Conservation (phyloP, 2,113 vertebrate genomes). For the Guaruba guarouba region DNA sequence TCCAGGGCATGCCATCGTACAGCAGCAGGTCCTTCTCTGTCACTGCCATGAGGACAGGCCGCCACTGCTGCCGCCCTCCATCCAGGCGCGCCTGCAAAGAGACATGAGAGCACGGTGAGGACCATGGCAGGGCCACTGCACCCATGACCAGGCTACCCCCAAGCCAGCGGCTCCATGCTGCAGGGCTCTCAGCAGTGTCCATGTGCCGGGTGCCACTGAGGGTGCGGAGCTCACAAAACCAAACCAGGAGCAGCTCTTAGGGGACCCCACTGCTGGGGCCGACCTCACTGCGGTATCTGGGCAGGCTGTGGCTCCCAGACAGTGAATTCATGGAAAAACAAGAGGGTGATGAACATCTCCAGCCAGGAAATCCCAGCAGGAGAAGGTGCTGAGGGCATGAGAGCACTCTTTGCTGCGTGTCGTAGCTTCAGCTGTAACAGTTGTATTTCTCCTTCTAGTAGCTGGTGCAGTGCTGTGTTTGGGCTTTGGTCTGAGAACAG, state of each 20-base stretch:
- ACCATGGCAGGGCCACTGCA: background rate
- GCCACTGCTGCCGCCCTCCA: slow-evolving; percentile 86
- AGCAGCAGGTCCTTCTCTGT: slow-evolving; percentile 95
- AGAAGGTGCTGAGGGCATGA: fast-evolving
- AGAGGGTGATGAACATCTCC: background rate
- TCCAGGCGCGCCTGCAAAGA: slow-evolving; percentile 82
- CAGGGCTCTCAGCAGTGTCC: fast-evolving
- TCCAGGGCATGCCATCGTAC: slow-evolving; percentile 92
- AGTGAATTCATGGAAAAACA: background rate
- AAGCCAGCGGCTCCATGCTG: fast-evolving
- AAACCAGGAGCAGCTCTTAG: background rate
- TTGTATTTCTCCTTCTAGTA: background rate
- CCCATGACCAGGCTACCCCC: fast-evolving
- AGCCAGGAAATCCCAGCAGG: background rate
- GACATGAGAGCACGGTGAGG: background rate
- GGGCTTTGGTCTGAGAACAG: background rate
- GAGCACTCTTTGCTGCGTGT: background rate
- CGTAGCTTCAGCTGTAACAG: background rate
- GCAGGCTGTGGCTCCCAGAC: background rate
- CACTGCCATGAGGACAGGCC: slow-evolving; percentile 87
- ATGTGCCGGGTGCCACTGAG: background rate
- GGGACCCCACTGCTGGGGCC: background rate
- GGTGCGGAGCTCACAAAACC: background rate
- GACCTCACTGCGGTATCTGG: background rate
- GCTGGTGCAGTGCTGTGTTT: background rate